Conservation (phyloP, 2,113 vertebrate species). For the Scatophagus argus region DNA sequence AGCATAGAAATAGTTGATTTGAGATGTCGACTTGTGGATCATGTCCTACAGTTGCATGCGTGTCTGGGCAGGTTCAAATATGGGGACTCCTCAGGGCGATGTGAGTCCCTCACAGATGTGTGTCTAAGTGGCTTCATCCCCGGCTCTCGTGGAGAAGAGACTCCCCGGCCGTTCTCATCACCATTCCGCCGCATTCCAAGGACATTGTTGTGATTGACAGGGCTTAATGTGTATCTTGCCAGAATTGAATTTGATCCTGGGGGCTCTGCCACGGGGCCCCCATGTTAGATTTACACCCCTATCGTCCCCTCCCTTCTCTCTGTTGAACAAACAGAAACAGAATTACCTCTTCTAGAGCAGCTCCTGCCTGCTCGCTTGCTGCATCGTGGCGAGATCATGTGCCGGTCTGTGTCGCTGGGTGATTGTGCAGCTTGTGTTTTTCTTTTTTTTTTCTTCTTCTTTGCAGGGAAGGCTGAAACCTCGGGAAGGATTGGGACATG, state of each 20-base stretch:
- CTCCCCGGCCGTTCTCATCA: constrained; percentile 82
- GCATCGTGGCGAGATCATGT: constrained; percentile 81
- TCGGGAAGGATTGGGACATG: constrained; percentile 45
- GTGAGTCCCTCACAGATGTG: constrained; percentile 39
- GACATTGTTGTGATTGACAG: constrained; percentile 90
- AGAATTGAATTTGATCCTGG: constrained; percentile 94
- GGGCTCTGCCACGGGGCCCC: constrained; percentile 85
- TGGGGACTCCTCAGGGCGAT: background rate
- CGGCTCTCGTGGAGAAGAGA: constrained; percentile 74
- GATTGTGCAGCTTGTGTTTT: constrained; percentile 75
- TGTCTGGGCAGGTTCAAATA: constrained; percentile 12
- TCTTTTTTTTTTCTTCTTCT: constrained; percentile 46
- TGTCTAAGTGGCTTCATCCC: constrained; percentile 69
- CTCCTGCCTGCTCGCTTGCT: constrained; percentile 63
- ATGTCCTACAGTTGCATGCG: background rate
- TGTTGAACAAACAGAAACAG: constrained; percentile 89
- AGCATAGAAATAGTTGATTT: background rate
- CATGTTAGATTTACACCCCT: constrained; percentile 86
- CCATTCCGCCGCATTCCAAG: constrained; percentile 89
- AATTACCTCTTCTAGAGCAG: constrained; percentile 84
- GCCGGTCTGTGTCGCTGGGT: constrained; percentile 84
- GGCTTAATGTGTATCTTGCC: constrained; percentile 91
- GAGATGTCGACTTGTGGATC: background rate
- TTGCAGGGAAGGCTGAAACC: constrained; percentile 9
- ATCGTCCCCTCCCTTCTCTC: constrained; percentile 65